Conservation (phyloP, 53 echinoderm and acorn worm genomes). For the Temnopleurus reevesii region DNA sequence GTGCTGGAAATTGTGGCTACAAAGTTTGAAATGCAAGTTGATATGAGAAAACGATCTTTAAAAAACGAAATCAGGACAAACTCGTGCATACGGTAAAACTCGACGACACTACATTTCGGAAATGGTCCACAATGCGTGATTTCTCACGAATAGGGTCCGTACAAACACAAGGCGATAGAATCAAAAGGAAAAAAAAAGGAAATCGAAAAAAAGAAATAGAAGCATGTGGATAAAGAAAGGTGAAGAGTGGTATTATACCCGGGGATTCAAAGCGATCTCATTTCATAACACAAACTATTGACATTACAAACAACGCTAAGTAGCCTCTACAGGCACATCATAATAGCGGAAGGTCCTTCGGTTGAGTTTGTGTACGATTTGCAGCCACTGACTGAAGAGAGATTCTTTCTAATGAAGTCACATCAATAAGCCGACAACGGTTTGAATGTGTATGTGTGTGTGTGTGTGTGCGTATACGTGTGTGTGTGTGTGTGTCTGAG, state of each 20-base stretch:
- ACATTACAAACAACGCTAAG: slow-evolving; percentile 53
- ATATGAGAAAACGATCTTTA: too few relatives aligned
- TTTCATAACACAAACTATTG: slow-evolving; percentile 47
- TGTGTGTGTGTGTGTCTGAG: too few relatives aligned
- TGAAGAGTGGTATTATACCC: slow-evolving; percentile 7
- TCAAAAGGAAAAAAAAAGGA: not conserved
- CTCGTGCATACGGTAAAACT: too few relatives aligned
- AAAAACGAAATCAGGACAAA: too few relatives aligned
- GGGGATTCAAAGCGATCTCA: not conserved
- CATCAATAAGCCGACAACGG: too few relatives aligned
- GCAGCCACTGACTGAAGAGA: not conserved
- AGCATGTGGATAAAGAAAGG: not conserved
- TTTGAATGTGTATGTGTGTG: too few relatives aligned
- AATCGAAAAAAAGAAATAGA: not conserved
- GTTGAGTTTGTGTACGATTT: not conserved
- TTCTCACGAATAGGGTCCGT: not conserved
- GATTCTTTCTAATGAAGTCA: too few relatives aligned
- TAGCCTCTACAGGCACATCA: slow-evolving; percentile 15
- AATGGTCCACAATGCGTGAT: too few relatives aligned
- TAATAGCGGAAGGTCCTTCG: slow-evolving; percentile 6
- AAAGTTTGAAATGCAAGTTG: too few relatives aligned
- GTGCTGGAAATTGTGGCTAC: too few relatives aligned
- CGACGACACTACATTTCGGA: too few relatives aligned
- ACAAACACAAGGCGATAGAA: not conserved
- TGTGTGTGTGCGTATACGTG: too few relatives aligned